phyloP scores from a whole-genome alignment of 2,888 invertebrate genomes.

The Drosophila nigricruria region DNA sequence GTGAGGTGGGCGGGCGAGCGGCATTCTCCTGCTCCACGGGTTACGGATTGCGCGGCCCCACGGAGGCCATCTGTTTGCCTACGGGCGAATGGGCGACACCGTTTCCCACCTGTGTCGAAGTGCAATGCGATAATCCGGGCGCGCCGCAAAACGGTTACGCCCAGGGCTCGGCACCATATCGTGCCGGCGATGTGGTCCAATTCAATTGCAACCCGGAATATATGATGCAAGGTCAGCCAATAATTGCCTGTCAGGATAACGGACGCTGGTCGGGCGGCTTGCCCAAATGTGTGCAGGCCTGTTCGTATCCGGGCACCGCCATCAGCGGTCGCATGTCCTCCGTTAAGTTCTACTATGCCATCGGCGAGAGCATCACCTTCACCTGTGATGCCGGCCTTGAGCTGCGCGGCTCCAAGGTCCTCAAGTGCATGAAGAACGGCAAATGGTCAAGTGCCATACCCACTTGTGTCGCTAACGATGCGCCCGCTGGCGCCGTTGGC shows the following conservation, averaged over 20 bases:
- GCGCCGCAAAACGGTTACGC: conserved; percentile 92
- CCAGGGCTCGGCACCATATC: conserved; percentile 91
- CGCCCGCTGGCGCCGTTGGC: conserved; percentile 44
- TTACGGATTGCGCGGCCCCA: conserved; percentile 90
- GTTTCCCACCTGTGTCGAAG: conserved; percentile 92
- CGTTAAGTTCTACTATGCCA: conserved; percentile 95
- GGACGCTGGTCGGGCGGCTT: conserved; percentile 93
- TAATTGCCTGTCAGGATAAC: conserved; percentile 94
- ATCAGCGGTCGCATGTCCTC: conserved; percentile 94
- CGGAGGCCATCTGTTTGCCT: conserved; percentile 91
- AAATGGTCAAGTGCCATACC: conserved; percentile 95
- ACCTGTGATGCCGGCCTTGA: conserved; percentile 92
- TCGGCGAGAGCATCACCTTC: conserved; percentile 93
- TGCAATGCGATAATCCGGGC: conserved; percentile 91
- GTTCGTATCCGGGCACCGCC: conserved; percentile 94
- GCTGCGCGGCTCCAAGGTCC: conserved; percentile 91
- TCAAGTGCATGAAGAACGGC: conserved; percentile 92
- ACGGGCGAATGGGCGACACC: conserved; percentile 92
- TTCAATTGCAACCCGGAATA: conserved; percentile 95
- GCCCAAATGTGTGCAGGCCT: conserved; percentile 95
- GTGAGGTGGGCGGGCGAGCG: conserved; percentile 92
- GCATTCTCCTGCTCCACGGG: conserved; percentile 92
- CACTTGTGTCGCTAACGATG: conserved; percentile 87
- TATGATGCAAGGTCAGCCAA: conserved; percentile 96
- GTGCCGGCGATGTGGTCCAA: conserved; percentile 94